Base-by-base conservation (phyloP, 2,888 invertebrate genomes). In the Sepiola atlantica region DNA sequence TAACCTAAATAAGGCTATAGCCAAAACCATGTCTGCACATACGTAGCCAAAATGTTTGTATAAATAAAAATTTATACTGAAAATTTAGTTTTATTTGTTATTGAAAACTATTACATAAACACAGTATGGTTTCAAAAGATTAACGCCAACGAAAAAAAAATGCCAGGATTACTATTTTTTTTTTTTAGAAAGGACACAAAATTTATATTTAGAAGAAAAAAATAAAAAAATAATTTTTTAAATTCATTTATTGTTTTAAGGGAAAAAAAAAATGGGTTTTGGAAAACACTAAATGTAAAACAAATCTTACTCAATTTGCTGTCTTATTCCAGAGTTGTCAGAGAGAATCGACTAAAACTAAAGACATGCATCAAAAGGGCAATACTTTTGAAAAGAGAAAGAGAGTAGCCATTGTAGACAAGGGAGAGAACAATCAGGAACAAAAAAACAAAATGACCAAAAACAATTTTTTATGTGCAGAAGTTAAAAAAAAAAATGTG, bases 401-500 rank as follows among this genome's bases (percentile, higher is more conserved):
- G 18, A 32, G 18, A n/a, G 77, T 77, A 45, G n/a, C 77, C 16
- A 77, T 77, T 77, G 77, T n/a, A 32, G 24, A 16, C n/a, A 77
- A n/a, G n/a, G 10, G 12, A 77, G 32, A 32, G 16, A n/a, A 32
- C 2, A n/a, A n/a, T 12, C n/a, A 77, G 77, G 32, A n/a, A 32
- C 2, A n/a, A n/a, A 14, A 28, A 32, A 14, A 32, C n/a, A 77
- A 77, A n/a, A n/a, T 45, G 45, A 32, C 77, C 32, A 77, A n/a
- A 77, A 77, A 77, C 77, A 77, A 77, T n/a, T 77, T 77, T n/a
- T n/a, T 77, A n/a, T 77, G 77, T 77, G 77, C n/a, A n/a, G 28
- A n/a, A 45, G 45, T 45, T 45, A 2, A 45, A 45, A 77, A 77
- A 14, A 77, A 14, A n/a, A n/a, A 32, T n/a, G n/a, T 32, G n/a